Percentiles rank a stretch among this genome's conserved stretches.
phyloP scores from a whole-genome alignment of 2,888 invertebrate species.

The Eristalis tenax region DNA sequence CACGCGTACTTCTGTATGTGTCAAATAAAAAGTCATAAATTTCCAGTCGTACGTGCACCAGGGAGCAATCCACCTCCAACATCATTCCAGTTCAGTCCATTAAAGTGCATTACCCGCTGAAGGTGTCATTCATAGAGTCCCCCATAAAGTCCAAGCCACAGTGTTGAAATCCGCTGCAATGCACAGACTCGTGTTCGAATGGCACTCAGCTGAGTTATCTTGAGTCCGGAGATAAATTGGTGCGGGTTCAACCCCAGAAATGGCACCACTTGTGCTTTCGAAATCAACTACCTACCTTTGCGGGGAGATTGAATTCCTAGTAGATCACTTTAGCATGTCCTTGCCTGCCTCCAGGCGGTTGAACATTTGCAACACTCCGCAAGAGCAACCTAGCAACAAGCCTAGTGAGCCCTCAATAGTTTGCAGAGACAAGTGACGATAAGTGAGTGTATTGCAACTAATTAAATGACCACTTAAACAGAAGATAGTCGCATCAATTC shows the following conservation, averaged over 20 bases:
- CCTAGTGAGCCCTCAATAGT: background rate
- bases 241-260: constrained; percentile 17
- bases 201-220: constrained; percentile 38
- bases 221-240: constrained; percentile 48
- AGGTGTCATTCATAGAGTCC: constrained; percentile 60
- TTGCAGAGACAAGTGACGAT: background rate
- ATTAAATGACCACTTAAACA: constrained; percentile 39
- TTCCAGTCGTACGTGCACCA: background rate
- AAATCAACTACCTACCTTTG: constrained; percentile 2
- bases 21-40: constrained; percentile 61
- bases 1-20: background rate
- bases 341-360: background rate
- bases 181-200: background rate
- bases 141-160: background rate
- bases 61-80: constrained; percentile 29
- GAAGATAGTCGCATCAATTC: background rate
- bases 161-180: background rate
- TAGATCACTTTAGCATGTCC: background rate
- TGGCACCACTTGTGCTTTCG: constrained; percentile 56
- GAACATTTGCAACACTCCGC: background rate
- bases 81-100: constrained; percentile 51
- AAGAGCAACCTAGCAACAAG: background rate
- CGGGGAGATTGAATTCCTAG: background rate
- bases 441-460: constrained; percentile 4
- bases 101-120: constrained; percentile 65